Evolutionary conservation across 2,888 invertebrate genomes (phyloP), one percentile per base, ranked within the genome.

Genomic region (Cremastobaeus sp.): DNA sequence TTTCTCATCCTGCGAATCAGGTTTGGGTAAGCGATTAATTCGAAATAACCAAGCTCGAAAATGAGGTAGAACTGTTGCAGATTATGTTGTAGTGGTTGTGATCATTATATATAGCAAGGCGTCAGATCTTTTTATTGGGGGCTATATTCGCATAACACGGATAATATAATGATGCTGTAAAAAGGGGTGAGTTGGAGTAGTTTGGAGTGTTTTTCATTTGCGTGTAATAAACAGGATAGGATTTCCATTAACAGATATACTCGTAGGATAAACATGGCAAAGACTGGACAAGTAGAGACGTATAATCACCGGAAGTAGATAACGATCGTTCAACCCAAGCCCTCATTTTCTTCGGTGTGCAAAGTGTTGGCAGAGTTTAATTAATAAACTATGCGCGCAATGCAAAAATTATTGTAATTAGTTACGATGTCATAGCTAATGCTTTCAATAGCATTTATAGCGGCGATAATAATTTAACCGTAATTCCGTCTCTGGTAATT

Each of bases 201-300:
- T 71, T 48, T 54, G 45, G 30, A 60, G 14, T 14, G 50, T 32
- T 39, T 62, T 71, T 71, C 60, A 74, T 75, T 71, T 66, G 71
- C 75, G 68, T 71, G 75, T 68, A 75, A 75, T 75, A 75, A 75
- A 71, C 75, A 71, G 75, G 75, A 75, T 75, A 68, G 75, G 75
- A 75, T 75, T 71, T 75, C 75, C 75, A 75, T 75, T 75, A 75
- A 55, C 75, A 71, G 75, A 71, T 75, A 75, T 75, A 68, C 71
- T 59, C 57, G 20, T 43, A 71, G 71, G 68, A 71, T 71, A 71
- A 75, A 75, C 68, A 64, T 43, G 30, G 48, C 64, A 62, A 68
- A 57, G 47, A 45, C 68, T 59, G 75, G 71, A 75, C 75, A 68
- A 64, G 72, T 47, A 64, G 68, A 68, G 62, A 70, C 72, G 72